These are phyloP conservation scores for Dermolepida albohirtum DNA, from an alignment of 2,888 invertebrate genomes.

Conservation along the genomic window DNA sequence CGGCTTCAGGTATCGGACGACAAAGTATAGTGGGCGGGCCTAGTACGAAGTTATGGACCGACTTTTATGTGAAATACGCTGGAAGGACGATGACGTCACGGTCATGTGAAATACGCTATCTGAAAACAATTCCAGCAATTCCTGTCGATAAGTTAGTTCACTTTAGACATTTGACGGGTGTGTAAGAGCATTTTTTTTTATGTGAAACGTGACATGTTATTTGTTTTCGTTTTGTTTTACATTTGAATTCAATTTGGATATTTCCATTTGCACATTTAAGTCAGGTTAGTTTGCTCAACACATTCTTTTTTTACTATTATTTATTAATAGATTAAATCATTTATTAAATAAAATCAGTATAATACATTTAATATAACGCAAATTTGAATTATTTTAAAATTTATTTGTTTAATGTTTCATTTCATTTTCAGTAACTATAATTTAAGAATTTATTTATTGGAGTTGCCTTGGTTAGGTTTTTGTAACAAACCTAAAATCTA, in stretches of 20 bases:
- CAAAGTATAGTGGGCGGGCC: slow-evolving; percentile 33
- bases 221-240: slow-evolving; percentile 37
- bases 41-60: slow-evolving; percentile 27
- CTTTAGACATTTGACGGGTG: slow-evolving; percentile 53
- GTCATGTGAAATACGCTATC: slow-evolving; percentile 63
- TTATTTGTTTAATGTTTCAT: too few relatives aligned
- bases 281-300: slow-evolving; percentile 7
- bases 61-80: slow-evolving; percentile 48
- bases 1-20: slow-evolving; percentile 25
- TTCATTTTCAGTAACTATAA: too few relatives aligned
- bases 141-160: slow-evolving; percentile 59
- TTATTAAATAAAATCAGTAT: too few relatives aligned
- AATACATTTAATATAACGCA: too few relatives aligned
- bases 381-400: too few relatives aligned
- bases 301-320: not conserved
- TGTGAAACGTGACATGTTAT: slow-evolving; percentile 33
- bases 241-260: not conserved
- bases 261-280: not conserved
- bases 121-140: slow-evolving; percentile 63
- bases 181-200: slow-evolving; percentile 30
- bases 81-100: slow-evolving; percentile 60
- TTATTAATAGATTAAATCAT: not conserved
- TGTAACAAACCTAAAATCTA: not conserved
- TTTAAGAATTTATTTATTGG: too few relatives aligned
- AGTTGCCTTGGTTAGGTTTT: too few relatives aligned